phyloP scores from a whole-genome alignment of 1,140 invertebrate genomes.

The Tetramorium parvispinum region DNA sequence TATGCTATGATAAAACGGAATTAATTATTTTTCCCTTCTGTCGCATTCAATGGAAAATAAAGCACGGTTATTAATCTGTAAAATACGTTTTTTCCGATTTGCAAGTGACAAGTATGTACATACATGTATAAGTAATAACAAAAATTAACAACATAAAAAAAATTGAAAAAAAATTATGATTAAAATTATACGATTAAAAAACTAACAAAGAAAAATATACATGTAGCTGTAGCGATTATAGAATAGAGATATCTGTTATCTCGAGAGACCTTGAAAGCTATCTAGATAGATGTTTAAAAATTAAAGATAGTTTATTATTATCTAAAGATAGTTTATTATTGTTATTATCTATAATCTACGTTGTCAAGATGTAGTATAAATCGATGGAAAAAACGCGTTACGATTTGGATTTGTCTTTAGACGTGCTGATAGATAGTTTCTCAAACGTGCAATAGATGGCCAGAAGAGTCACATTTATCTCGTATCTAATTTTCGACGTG shows the following conservation, averaged over 20 bases:
- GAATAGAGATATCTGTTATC: background rate
- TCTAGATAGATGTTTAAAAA: background rate
- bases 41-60: background rate
- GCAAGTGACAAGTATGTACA: too few species aligned
- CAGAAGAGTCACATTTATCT: conserved; percentile 51
- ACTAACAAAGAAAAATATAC: too few species aligned
- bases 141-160: too few species aligned
- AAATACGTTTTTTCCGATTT: background rate
- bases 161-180: background rate
- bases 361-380: background rate
- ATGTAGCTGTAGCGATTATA: background rate
- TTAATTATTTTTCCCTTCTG: background rate
- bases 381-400: background rate
- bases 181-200: too few species aligned
- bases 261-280: background rate
- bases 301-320: too few species aligned
- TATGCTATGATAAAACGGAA: background rate
- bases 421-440: background rate
- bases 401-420: background rate
- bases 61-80: background rate
- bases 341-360: too few species aligned
- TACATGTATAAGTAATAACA: too few species aligned
- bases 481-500: background rate
- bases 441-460: conserved; percentile 60
- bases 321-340: too few species aligned